Conservation (phyloP, 2,888 invertebrate species). For the Siphonodentalium dalli region DNA sequence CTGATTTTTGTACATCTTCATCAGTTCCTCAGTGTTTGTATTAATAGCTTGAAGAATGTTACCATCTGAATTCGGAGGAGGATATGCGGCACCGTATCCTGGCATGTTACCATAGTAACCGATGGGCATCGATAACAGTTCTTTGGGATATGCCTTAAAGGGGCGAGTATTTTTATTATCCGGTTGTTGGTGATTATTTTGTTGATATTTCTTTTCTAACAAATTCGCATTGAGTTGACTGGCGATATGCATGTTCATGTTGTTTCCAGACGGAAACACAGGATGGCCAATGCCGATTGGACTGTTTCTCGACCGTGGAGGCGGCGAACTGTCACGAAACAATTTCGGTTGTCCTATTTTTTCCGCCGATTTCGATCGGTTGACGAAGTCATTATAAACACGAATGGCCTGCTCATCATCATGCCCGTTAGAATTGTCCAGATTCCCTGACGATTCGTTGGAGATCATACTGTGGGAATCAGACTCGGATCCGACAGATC, state of each 20-base stretch:
- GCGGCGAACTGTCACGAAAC: slow-evolving; percentile 1
- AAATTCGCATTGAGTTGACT: too few species aligned
- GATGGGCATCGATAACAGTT: slow-evolving; percentile 71
- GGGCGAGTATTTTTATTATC: slow-evolving; percentile 53
- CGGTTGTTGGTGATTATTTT: too few species aligned
- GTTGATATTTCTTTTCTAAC: too few species aligned
- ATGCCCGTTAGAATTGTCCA: background rate
- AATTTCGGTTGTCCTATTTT: slow-evolving; percentile 27
- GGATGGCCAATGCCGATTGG: slow-evolving; percentile 9
- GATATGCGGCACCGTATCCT: slow-evolving; percentile 37
- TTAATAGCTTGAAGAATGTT: slow-evolving; percentile 39
- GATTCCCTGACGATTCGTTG: background rate
- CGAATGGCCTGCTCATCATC: background rate
- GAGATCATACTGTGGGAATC: slow-evolving; percentile 13
- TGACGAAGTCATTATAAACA: too few species aligned
- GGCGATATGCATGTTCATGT: slow-evolving; percentile 1
- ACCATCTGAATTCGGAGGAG: slow-evolving; percentile 44
- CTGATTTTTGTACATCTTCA: slow-evolving; percentile 53
- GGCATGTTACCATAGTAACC: slow-evolving; percentile 62
- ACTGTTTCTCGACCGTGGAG: slow-evolving; percentile 2
- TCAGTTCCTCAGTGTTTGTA: slow-evolving; percentile 49
- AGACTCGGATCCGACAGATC: slow-evolving; percentile 12
- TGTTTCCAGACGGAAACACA: slow-evolving; percentile 8
- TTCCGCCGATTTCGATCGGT: slow-evolving; percentile 19
- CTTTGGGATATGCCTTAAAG: slow-evolving; percentile 74